phyloP scores from a whole-genome alignment of 2,888 invertebrate species.

The Lithophane leautieri region DNA sequence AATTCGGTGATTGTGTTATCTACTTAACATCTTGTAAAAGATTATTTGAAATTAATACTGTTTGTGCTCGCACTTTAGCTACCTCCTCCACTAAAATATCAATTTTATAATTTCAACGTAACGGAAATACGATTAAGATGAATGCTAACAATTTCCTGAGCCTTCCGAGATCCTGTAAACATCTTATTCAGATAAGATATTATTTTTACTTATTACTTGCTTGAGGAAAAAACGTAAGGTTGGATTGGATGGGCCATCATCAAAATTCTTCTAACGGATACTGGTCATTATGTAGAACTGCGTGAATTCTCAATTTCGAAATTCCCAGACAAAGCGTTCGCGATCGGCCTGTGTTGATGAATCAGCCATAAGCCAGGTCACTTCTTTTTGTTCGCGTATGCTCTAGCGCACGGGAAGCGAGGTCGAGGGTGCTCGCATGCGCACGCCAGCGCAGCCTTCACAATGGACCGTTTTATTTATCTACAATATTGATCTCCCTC shows the following conservation, averaged over 20 bases:
- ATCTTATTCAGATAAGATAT: neutral
- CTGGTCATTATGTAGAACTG: slow-evolving; percentile 50
- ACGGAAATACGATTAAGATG: slow-evolving; percentile 42
- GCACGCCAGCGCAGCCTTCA: slow-evolving; percentile 74
- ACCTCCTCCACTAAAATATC: slow-evolving; percentile 5
- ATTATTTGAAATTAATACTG: slow-evolving; percentile 51
- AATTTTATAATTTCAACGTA: slow-evolving; percentile 19
- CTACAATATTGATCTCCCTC: slow-evolving; percentile 84
- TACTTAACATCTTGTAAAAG: slow-evolving; percentile 64
- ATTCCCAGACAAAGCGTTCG: slow-evolving; percentile 62
- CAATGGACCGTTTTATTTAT: slow-evolving; percentile 85
- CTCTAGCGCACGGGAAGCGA: slow-evolving; percentile 51
- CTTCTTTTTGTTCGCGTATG: slow-evolving; percentile 54
- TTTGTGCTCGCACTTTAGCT: slow-evolving; percentile 28
- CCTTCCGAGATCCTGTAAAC: slow-evolving; percentile 22
- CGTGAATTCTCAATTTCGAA: slow-evolving; percentile 56
- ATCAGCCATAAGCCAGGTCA: slow-evolving; percentile 60
- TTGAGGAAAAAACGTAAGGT: slow-evolving; percentile 20
- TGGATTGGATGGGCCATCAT: slow-evolving; percentile 17
- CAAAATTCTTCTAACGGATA: slow-evolving; percentile 50
- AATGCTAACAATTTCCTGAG: slow-evolving; percentile 49
- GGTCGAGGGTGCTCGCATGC: slow-evolving; percentile 63
- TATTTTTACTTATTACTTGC: slow-evolving; percentile 1
- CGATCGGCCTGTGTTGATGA: slow-evolving; percentile 61
- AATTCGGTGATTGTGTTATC: slow-evolving; percentile 82